These are phyloP conservation scores for Cephalotes varians DNA, from an alignment of 2,888 invertebrate species.

Conservation along the genomic window DNA sequence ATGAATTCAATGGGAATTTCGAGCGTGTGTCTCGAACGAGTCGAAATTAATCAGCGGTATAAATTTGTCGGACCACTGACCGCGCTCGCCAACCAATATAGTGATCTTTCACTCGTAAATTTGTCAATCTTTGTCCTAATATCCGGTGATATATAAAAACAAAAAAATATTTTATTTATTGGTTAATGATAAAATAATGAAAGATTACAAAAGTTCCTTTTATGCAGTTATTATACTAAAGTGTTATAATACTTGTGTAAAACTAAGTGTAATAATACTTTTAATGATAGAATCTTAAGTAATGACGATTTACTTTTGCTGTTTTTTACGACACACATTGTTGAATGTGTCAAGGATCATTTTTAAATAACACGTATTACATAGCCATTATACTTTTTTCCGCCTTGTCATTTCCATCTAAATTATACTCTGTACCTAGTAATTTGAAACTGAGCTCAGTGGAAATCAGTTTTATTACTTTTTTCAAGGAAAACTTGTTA, in stretches of 20 bases:
- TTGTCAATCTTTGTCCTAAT: constrained; percentile 16
- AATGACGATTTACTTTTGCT: background rate
- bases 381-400: background rate
- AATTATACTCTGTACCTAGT: constrained; percentile 1
- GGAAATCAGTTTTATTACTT: constrained; percentile 12
- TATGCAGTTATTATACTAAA: too few relatives aligned
- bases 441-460: constrained; percentile 8
- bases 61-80: constrained; percentile 54
- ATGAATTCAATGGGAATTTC: constrained; percentile 53
- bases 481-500: constrained; percentile 9
- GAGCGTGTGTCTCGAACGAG: constrained; percentile 46
- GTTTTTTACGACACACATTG: background rate
- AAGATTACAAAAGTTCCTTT: background rate
- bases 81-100: constrained; percentile 19
- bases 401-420: constrained; percentile 9
- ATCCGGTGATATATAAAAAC: constrained; percentile 30
- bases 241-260: too few relatives aligned
- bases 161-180: background rate
- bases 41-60: constrained; percentile 71
- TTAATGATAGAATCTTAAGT: background rate
- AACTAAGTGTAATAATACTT: background rate
- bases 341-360: constrained; percentile 4
- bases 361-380: constrained; percentile 15
- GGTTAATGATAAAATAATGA: background rate
- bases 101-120: constrained; percentile 32